Conservation (phyloP, 2,888 invertebrate genomes). For the Stratiomys singularior region DNA sequence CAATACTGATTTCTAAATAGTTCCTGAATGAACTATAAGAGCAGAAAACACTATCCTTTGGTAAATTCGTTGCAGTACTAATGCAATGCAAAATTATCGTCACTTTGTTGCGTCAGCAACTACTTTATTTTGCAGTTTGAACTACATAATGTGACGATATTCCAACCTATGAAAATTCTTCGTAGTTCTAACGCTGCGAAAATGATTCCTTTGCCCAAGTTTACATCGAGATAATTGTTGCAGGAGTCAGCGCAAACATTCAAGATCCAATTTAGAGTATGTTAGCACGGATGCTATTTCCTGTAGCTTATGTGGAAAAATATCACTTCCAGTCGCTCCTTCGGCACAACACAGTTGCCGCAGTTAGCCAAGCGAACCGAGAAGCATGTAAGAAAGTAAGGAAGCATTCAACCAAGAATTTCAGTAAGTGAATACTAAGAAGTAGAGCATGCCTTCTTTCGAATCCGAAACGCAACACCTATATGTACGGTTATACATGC, state of each 20-base stretch:
- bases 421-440: neutral
- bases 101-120: no score
- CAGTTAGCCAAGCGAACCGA: neutral
- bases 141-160: no score
- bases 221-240: conserved; percentile 32
- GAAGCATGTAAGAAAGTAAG: no score
- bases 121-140: no score
- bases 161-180: no score
- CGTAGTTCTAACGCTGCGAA: neutral
- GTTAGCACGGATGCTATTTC: conserved; percentile 31
- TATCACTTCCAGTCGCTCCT: neutral
- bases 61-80: no score
- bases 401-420: neutral
- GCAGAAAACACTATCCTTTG: no score
- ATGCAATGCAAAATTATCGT: no score
- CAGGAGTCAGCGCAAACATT: conserved; percentile 32
- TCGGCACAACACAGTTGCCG: neutral
- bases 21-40: no score
- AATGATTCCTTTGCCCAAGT: conserved; percentile 39
- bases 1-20: no score
- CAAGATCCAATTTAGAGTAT: conserved; percentile 28
- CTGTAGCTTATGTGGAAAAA: conserved; percentile 37
- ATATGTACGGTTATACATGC: no score
- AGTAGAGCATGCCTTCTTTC: neutral
- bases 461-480: no score